These are phyloP conservation scores for Drosophila arawakana DNA, from an alignment of 1,140 invertebrate species.

Conservation along the genomic window DNA sequence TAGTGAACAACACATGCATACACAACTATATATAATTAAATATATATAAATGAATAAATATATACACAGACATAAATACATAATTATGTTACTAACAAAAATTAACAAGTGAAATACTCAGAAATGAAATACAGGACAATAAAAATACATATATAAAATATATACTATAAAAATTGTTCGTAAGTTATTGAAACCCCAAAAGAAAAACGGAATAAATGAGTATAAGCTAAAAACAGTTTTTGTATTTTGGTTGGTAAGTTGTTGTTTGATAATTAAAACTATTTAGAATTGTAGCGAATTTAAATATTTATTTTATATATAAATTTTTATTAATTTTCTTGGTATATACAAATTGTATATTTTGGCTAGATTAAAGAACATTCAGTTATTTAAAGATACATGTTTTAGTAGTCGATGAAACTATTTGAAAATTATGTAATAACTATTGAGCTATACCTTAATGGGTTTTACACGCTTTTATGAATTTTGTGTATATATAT, in stretches of 20 bases:
- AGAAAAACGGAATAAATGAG: constrained; percentile 17
- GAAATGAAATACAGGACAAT: constrained; percentile 69
- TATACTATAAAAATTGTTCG: constrained; percentile 48
- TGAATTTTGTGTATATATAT: neutral
- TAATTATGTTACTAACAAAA: constrained; percentile 26
- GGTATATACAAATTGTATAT: no score
- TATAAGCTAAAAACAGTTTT: neutral
- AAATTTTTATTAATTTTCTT: no score
- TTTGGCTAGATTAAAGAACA: no score
- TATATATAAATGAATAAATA: constrained; percentile 26
- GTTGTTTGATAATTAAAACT: no score
- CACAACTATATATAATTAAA: constrained; percentile 11
- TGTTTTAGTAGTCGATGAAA: no score
- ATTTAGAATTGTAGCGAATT: no score
- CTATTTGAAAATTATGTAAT: no score
- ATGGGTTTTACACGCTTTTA: no score
- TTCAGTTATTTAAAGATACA: no score
- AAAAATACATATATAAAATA: constrained; percentile 53
- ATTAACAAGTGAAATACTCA: constrained; percentile 57
- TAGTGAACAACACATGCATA: constrained; percentile 16
- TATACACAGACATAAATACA: constrained; percentile 33
- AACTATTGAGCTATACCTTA: no score
- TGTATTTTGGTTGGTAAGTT: no score
- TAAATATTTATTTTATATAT: no score
- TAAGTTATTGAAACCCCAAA: constrained; percentile 48